Base-by-base conservation (phyloP, 2,888 invertebrate genomes). In the Hermodice carunculata region DNA sequence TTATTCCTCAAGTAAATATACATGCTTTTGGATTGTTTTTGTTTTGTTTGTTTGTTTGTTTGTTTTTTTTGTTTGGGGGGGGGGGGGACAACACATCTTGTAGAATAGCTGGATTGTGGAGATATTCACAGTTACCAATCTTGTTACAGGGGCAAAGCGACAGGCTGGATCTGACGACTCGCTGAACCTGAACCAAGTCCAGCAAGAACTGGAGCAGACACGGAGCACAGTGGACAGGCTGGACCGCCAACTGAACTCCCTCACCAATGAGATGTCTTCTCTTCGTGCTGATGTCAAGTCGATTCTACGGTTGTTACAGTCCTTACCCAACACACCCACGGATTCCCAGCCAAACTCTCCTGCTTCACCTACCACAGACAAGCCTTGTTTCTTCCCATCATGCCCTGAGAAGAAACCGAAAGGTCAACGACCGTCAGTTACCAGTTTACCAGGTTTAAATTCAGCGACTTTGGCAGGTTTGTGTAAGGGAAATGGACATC, bases 151-250 rank as follows among this genome's bases (percentile, higher is more conserved):
- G 26, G n/a, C 31, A 34, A 49, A n/a, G 26, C 11, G 19, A 19
- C 49, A 32, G 22, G 8, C 22, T 22, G 48, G 37, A 32, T 14
- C 32, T 11, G 24, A 49, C 49, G n/a, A n/a, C 26, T 34, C 24
- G 19, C n/a, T 28, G 28, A 49, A 31, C 17, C 26, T 24, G 1
- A n/a, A 37, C 8, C 59, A 52, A 32, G 19, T 60, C n/a, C 43
- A 57, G 6, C 4, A 11, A 19, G 64, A 60, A 24, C 60, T 64
- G 11, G 64, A 64, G 19, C 51, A 14, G 6, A 64, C 64, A 1
- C 53, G 56, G 19, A 34, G 34, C n/a, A 19, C 54, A 14, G 60
- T 64, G 8, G 54, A 53, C n/a, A 26, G 32, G 6, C 62, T 66
- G 28, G 57, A 62, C 40, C 28, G 34, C n/a, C 54, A 66, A 42